Percentiles rank a stretch among this genome's conserved stretches.
Conservation (phyloP, 2,113 vertebrate species). For the Alexandromys fortis region DNA sequence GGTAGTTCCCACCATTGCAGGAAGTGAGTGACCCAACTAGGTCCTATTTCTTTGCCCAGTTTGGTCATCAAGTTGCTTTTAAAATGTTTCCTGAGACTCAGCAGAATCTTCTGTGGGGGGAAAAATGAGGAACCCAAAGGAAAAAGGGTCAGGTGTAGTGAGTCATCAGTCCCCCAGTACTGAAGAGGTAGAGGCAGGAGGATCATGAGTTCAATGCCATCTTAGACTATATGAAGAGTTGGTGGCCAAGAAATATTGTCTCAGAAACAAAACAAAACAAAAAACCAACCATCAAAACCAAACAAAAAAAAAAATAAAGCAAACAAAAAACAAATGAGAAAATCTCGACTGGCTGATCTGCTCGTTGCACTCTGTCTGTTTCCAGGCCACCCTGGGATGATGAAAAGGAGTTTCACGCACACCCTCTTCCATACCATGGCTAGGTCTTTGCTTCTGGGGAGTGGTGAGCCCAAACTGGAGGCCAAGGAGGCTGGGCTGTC, state of each 20-base stretch:
- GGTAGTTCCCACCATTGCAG: neutral
- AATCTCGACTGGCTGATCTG: neutral
- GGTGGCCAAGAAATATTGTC: neutral
- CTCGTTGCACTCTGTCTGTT: neutral
- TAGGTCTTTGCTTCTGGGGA: constrained; percentile 87
- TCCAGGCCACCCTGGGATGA: neutral
- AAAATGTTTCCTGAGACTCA: neutral
- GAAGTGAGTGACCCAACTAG: neutral
- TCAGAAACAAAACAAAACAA: neutral
- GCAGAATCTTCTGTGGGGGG: neutral
- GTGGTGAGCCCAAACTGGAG: constrained; percentile 86
- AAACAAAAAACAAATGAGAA: neutral
- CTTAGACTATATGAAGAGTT: neutral
- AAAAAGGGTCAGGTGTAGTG: neutral
- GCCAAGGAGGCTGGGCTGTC: constrained; percentile 87
- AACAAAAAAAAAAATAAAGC: neutral
- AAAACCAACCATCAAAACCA: neutral
- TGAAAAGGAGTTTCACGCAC: neutral
- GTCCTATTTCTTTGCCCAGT: neutral
- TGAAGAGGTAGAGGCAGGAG: neutral
- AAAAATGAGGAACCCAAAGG: neutral
- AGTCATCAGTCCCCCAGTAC: neutral
- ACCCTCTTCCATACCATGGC: constrained; percentile 82
- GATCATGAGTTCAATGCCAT: neutral
- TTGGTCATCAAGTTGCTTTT: neutral